Percentiles rank a stretch among this genome's conserved stretches.
These are phyloP conservation scores for Pogoniulus pusillus DNA, from an alignment of 2,797 vertebrate species.

Conservation along the genomic window DNA sequence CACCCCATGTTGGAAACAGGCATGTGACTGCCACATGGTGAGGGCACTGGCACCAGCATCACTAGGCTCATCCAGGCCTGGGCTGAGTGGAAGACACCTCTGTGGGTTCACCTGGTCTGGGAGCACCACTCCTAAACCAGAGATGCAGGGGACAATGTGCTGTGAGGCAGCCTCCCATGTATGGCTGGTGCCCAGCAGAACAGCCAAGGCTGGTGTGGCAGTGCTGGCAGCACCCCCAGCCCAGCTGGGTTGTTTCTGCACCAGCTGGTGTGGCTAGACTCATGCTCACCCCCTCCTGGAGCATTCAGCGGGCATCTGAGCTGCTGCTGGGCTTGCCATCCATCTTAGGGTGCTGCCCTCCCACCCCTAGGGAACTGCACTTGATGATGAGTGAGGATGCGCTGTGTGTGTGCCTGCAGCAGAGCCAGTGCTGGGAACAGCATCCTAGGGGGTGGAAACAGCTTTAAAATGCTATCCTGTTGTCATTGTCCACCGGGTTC, in stretches of 20 bases:
- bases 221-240: background rate
- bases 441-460: background rate
- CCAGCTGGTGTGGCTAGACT: background rate
- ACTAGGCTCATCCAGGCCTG: background rate
- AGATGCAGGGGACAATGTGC: background rate
- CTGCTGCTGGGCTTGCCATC: background rate
- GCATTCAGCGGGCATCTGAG: background rate
- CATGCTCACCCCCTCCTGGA: background rate
- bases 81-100: background rate
- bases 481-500: background rate
- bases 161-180: background rate
- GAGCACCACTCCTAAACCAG: background rate
- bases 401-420: accelerated
- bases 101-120: accelerated
- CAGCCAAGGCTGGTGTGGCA: slow-evolving; percentile 18
- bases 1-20: background rate
- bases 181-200: background rate
- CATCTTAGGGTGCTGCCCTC: background rate
- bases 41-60: background rate
- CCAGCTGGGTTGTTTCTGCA: background rate
- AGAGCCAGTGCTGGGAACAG: background rate
- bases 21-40: accelerated
- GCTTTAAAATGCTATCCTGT: background rate
- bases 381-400: background rate
- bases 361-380: background rate